Base-by-base conservation (phyloP, 1,140 invertebrate species). In the Penaeus japonicus region DNA sequence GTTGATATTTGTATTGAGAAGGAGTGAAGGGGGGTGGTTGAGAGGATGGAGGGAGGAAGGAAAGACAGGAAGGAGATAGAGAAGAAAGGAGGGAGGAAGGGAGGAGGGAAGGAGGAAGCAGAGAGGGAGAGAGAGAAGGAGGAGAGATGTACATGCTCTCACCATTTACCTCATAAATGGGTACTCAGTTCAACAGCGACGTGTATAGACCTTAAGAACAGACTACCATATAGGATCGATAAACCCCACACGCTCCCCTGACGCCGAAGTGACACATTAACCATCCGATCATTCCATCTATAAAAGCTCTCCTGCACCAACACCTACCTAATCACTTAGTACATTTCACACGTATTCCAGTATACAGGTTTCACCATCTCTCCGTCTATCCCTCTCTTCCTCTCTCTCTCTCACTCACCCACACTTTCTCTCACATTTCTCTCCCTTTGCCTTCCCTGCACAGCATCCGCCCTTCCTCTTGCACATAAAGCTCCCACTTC, bases 371-470 rank as follows among this genome's bases (percentile, higher is more conserved):
- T 20, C 78, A 4, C 78, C 12, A 22, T 54, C 39, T 54, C 35
- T 20, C 78, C n/a, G 39, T 20, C 78, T 20, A 5, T 53, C 39
- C 24, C 35, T 80, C 78, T 54, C 35, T 80, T 53, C 55, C 78
- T 54, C 78, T 80, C 39, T 53, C 78, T 55, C 78, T 53, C 78
- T 22, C 59, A 65, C 57, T 65, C 57, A 55, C 82, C 27, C 35
- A 15, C 62, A 27, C 35, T 84, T 65, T 84, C 65, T 75, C 59
- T 84, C 83, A 53, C 83, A 73, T 62, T 62, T 75, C 59, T 84
- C 83, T 53, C 83, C 53, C 35, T 84, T 62, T 84, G 59, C 73
- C 62, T 75, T 65, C 73, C 83, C 53, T 65, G 73, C 62, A 73
- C 83, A 27, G 54, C 39, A 32, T 39, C 54, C n/a, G 54, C 39